A percentile compares a stretch with the other conserved stretches of the same genome.
These are phyloP conservation scores for Sarcophaga caerulescens DNA, from an alignment of 2,888 invertebrate genomes.

Conservation along the genomic window DNA sequence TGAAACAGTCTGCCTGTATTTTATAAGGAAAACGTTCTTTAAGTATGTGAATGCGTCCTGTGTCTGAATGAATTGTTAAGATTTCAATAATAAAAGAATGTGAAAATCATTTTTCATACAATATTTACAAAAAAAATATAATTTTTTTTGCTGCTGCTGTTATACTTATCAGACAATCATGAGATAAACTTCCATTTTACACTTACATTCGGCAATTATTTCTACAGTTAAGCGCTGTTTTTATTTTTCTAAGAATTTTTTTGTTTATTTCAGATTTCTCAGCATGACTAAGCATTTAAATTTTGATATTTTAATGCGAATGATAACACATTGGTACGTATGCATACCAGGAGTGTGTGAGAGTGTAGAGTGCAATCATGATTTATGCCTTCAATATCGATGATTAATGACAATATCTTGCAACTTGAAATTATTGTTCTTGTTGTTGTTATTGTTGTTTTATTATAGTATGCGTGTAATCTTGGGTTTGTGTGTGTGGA, in stretches of 20 bases:
- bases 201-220: slow-evolving; percentile 26
- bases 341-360: not conserved
- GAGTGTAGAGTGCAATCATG: slow-evolving; percentile 41
- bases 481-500: not conserved
- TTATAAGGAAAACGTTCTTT: no score
- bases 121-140: not conserved
- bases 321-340: no score
- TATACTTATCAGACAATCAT: slow-evolving; percentile 53
- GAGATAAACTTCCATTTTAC: slow-evolving; percentile 7
- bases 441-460: not conserved
- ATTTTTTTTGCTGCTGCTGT: slow-evolving; percentile 23
- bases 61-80: no score
- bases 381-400: slow-evolving; percentile 65
- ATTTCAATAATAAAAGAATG: not conserved
- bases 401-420: slow-evolving; percentile 62
- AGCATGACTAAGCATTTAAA: slow-evolving; percentile 55
- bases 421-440: slow-evolving; percentile 53
- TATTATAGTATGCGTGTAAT: not conserved
- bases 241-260: not conserved
- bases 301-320: not conserved
- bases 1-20: no score
- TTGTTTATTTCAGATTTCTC: slow-evolving; percentile 47
- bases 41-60: no score
- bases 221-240: not conserved
- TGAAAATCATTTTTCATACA: not conserved